Evolutionary conservation across 2,797 vertebrate genomes (phyloP).

Genomic region (Pipistrellus pygmaeus): DNA sequence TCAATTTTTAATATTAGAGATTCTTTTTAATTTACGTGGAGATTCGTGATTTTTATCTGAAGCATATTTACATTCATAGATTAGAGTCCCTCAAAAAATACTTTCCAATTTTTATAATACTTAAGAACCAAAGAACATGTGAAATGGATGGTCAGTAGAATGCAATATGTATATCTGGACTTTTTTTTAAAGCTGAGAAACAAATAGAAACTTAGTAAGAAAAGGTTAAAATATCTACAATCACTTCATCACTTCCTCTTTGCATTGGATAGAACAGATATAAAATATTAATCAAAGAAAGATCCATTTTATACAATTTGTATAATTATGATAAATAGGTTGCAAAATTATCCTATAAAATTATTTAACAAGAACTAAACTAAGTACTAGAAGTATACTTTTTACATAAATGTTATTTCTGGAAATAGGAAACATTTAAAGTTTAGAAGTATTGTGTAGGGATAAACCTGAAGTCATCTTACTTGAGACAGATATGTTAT

Average conservation of each 20-base stretch:
- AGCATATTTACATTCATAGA: slow-evolving; percentile 21
- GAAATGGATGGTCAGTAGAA: neutral
- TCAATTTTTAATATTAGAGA: neutral
- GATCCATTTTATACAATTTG: neutral
- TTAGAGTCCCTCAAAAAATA: neutral
- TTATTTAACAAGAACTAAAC: slow-evolving; percentile 9
- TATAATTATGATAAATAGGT: neutral
- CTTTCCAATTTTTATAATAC: neutral
- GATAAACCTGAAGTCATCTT: neutral
- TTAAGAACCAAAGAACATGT: neutral
- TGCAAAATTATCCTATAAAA: slow-evolving; percentile 35
- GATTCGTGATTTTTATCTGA: slow-evolving; percentile 45
- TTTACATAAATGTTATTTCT: slow-evolving; percentile 48
- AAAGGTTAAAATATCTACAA: slow-evolving; percentile 28
- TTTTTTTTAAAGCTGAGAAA: slow-evolving; percentile 20
- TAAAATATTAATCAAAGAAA: slow-evolving; percentile 34
- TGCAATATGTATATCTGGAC: neutral
- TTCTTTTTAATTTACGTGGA: neutral
- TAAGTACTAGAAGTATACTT: neutral
- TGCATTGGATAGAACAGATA: neutral
- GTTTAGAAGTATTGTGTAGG: neutral
- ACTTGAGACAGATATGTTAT: neutral
- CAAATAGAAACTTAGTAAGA: neutral
- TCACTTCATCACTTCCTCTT: slow-evolving; percentile 7
- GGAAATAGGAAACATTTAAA: slow-evolving; percentile 15